Base-by-base conservation (phyloP, 2,888 invertebrate genomes). In the Pimpla rufipes region DNA sequence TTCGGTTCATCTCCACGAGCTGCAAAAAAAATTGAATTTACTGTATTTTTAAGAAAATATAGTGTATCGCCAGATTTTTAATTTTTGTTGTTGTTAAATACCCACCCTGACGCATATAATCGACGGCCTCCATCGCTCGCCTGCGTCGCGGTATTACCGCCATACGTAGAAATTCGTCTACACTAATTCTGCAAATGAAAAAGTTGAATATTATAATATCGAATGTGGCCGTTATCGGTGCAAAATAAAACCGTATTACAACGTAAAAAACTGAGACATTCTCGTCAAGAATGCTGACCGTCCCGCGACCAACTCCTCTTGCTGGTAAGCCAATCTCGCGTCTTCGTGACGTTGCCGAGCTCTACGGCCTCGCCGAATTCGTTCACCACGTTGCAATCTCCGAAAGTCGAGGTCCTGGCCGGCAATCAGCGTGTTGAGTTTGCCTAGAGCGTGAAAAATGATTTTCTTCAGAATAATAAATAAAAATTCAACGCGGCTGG, bases 221-320 rank as follows among this genome's bases (percentile, higher is more conserved):
- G n/a, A n/a, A n/a, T n/a, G n/a, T n/a, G n/a, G n/a, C n/a, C n/a
- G n/a, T n/a, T n/a, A n/a, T n/a, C n/a, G n/a, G n/a, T n/a, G n/a
- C n/a, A n/a, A n/a, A n/a, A n/a, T n/a, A n/a, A n/a, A n/a, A n/a
- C n/a, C n/a, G n/a, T n/a, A n/a, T n/a, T n/a, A n/a, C n/a, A n/a
- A n/a, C n/a, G n/a, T n/a, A n/a, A 6, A 42, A 42, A 42, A 42
- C 7, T 42, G 42, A n/a, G n/a, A n/a, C 13, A 42, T 7, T 6
- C 7, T 42, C 42, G 7, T 5, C 7, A 7, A 42, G 1, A 42
- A 42, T 42, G 7, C 42, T 42, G 18, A 64, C 62, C 62, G 40
- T 40, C 62, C 18, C 37, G 40, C 40, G 10, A 40, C 62, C 40
- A 64, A 40, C 16, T 64, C 40, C 2, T 64, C 62, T 40, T 64